Percentiles rank a stretch among this genome's conserved stretches.
phyloP scores from a whole-genome alignment of 2,797 vertebrate species.

The Cirrhinus molitorella region DNA sequence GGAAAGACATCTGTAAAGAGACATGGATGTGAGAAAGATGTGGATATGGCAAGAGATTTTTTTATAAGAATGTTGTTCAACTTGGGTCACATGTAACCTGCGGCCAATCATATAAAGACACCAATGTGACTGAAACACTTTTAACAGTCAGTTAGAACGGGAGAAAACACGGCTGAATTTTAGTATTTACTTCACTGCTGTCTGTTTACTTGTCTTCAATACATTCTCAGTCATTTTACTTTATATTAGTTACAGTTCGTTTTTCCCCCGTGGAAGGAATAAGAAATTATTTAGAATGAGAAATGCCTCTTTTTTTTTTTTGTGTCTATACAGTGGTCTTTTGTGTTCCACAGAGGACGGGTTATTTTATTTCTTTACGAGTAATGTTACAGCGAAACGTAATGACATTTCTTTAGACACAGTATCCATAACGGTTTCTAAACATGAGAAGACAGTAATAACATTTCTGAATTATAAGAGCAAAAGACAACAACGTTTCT shows the following conservation, averaged over 20 bases:
- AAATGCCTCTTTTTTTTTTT: too few species aligned
- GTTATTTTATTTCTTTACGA: background rate
- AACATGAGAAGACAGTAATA: background rate
- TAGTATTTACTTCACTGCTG: background rate
- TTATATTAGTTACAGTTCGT: background rate
- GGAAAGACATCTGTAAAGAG: conserved; percentile 86
- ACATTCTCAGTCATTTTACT: background rate
- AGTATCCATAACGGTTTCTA: background rate
- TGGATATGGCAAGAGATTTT: background rate
- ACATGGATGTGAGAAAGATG: background rate
- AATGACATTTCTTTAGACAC: background rate
- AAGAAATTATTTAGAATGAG: too few species aligned
- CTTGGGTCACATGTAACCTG: background rate
- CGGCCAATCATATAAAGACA: background rate
- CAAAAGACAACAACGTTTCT: background rate
- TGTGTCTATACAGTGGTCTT: too few species aligned
- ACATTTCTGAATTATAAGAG: background rate
- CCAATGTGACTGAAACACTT: background rate
- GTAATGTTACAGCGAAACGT: background rate
- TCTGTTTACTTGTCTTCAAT: background rate
- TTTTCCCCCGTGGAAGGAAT: too few species aligned
- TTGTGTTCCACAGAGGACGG: background rate
- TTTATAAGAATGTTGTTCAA: background rate
- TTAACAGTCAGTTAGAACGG: background rate
- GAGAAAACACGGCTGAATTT: background rate